Evolutionary conservation across 2,888 invertebrate genomes (phyloP), one percentile per base, ranked within the genome.

Genomic region (Abscondita cerata): DNA sequence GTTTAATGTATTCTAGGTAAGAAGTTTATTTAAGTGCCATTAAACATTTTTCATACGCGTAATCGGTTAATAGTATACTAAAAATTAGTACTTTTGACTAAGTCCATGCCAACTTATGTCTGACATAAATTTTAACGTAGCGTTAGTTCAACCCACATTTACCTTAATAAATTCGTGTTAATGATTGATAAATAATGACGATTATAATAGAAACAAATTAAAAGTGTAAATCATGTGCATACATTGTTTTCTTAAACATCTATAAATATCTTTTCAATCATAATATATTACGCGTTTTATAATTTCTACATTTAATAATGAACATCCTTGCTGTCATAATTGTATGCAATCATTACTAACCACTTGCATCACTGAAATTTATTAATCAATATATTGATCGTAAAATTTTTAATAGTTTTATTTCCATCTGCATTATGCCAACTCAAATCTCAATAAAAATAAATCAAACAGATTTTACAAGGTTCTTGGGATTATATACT

Each of bases 221-320:
- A 25, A 46, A 12, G 25, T 46, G 50, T 64, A 64, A 64, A 64
- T 64, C 64, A 60, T 31, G 25, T 11, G 36, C 33, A 57, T 61
- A 64, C 64, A 64, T 48, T 57, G 64, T 64, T 38, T 62, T 50
- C 62, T 62, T 38, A 62, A 62, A 59, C 59, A 48, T 59, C 57
- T 58, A 62, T 58, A 62, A 54, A 62, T 62, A 57, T 52, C 52
- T 62, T 62, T 64, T 62, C 59, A 59, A 62, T 62, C 64, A 54
- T 58, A 58, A 58, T 58, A 62, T 62, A 62, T 58, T 64, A 53
- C 34, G 41, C 38, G 58, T 38, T 58, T 41, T 54, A 64, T 62
- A 64, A 64, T 62, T 62, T 62, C 53, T 57, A 53, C 47, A 57
- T 60, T 41, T 36, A 50, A 47, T 59, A 62, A 48, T 63, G 61